Evolutionary conservation across 1,140 invertebrate species (phyloP).

Genomic region (Bacillus rossius): DNA sequence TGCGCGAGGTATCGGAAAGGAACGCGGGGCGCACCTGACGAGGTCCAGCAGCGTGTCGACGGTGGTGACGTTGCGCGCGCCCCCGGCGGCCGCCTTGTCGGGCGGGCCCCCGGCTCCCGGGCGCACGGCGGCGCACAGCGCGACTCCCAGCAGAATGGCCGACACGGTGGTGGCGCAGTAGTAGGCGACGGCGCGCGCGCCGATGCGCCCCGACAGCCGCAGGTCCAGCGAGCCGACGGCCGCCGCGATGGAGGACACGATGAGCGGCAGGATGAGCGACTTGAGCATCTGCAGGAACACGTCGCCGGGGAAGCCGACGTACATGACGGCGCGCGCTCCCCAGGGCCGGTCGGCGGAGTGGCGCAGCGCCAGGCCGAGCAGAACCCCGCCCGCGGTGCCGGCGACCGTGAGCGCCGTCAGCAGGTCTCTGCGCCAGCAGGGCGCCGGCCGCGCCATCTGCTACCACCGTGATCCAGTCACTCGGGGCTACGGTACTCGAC

Average conservation of each 20-base stretch:
- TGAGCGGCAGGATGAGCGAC: constrained; percentile 80
- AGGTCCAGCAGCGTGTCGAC: constrained; percentile 63
- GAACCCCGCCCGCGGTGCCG: constrained; percentile 70
- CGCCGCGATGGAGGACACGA: constrained; percentile 81
- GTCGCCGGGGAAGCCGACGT: constrained; percentile 81
- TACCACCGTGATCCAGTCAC: no score
- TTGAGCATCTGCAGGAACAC: constrained; percentile 90
- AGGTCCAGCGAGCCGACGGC: constrained; percentile 78
- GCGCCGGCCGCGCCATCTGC: no score
- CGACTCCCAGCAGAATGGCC: constrained; percentile 52
- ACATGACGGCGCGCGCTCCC: constrained; percentile 72
- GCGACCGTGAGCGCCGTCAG: constrained; percentile 77
- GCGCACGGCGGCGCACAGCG: constrained; percentile 50
- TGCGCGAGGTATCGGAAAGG: no score
- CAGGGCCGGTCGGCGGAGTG: constrained; percentile 49
- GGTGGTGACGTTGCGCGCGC: constrained; percentile 43
- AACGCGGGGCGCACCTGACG: constrained; percentile 56
- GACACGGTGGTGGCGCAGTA: constrained; percentile 56
- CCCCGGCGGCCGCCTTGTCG: constrained; percentile 24
- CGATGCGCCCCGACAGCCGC: constrained; percentile 45
- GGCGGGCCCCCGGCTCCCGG: constrained; percentile 43
- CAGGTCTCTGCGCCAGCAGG: constrained; percentile 54
- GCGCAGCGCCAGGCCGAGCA: constrained; percentile 67
- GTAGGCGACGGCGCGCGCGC: constrained; percentile 50
- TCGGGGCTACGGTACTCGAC: no score